Base-by-base conservation (phyloP, 2,888 invertebrate species). In the Drosophila borealis region DNA sequence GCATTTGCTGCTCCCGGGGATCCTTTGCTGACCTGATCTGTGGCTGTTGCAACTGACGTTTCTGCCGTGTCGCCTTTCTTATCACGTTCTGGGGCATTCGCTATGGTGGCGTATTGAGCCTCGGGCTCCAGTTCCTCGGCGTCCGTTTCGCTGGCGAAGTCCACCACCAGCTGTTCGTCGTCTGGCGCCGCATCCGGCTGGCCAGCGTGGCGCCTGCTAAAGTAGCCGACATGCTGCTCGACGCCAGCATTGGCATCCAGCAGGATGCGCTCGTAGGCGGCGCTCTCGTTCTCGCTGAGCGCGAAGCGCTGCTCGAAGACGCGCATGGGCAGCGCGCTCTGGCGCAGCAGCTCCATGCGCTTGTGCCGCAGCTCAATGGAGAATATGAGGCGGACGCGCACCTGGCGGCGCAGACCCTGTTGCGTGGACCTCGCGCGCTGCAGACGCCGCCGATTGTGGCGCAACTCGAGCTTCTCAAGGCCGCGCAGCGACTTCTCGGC, bases 331-430 rank as follows among this genome's bases (percentile, higher is more conserved):
- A 90, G 69, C 33, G 84, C 78, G 48, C 89, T 83, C 49, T 89
- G 90, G 1, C 90, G 89, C 53, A 92, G 81, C 48, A 92, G 70
- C 74, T 91, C 91, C 92, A 92, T 91, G 67, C 89, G 90, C 63
- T 89, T 91, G 76, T 92, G 91, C 3, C 95, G 93, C 92, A 95
- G 93, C 66, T 95, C 93, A 69, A 96, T 91, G 11, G 95, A 95
- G 80, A 95, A 92, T 94, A 95, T 95, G 50, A 95, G 94, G 14
- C 95, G 93, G 19, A 95, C 94, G 62, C 95, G 93, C 25, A 95
- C 94, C 85, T 95, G 94, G 25, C 95, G 92, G 10, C 85, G 70
- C 33, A 77, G 66, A 3, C 82, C 84, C 59, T 88, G 83, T 21
- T 86, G 87, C 11, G 87, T 78, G 29, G 83, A 74, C 6, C 80